Evolutionary conservation across 2,888 invertebrate genomes (phyloP), one percentile per base, ranked within the genome.

Genomic region (Alviniconcha strummeri): DNA sequence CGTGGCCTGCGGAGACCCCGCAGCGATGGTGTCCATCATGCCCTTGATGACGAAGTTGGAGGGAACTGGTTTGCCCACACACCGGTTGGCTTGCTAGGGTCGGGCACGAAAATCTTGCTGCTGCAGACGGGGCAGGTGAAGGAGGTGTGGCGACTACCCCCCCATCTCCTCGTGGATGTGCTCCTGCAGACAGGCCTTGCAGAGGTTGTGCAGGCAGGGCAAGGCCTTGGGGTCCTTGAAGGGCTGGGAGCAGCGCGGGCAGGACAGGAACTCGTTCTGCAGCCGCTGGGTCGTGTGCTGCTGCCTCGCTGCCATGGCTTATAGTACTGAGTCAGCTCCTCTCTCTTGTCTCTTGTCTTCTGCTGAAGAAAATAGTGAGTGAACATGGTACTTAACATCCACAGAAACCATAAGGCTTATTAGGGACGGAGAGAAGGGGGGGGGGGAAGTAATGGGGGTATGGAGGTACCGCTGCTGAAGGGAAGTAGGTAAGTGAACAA

Each of bases 151-250:
- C 89, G 86, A 88, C 91, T 90, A 67, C 87, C 85, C 36, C n/a
- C 87, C 86, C 88, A 90, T 88, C 74, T 89, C 89, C 67, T 90
- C 90, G 64, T 88, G 89, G 6, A 87, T 85, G 80, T 88, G 81
- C 52, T 57, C 55, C 52, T 75, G 77, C 6, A 84, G 81, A 15
- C 84, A 84, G 8, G 81, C 72, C 78, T 84, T 84, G 84, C 84
- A 84, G 74, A 81, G 81, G 74, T 84, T 84, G 84, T 84, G 84
- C n/a, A 84, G 19, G 72, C 84, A 84, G 15, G 84, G 84, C 72
- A 84, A 79, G n/a, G 84, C 81, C 55, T 84, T 84, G 75, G 84
- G 84, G 57, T 84, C 78, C 15, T 77, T 75, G 81, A 84, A 84
- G 15, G 82, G 78, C 17, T 84, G 19, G 76, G 81, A 60, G 36